Conservation (phyloP, 1,140 invertebrate genomes). For the Macrostomum lignano region DNA sequence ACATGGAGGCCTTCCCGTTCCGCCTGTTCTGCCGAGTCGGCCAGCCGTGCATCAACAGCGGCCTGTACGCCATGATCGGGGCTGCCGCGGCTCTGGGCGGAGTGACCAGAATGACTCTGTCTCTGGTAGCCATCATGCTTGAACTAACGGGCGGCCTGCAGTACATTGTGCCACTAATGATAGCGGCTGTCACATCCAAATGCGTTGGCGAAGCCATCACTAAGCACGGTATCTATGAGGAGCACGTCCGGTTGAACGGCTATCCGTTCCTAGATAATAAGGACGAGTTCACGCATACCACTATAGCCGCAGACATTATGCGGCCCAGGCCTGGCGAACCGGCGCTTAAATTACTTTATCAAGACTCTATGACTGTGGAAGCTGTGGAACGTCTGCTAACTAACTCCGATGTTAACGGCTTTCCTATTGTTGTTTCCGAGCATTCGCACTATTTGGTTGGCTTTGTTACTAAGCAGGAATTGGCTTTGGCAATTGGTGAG, state of each 20-base stretch:
- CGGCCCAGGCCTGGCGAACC: too few relatives aligned
- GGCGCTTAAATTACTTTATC: slow-evolving; percentile 67
- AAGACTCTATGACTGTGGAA: slow-evolving; percentile 84
- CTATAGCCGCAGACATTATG: slow-evolving; percentile 92
- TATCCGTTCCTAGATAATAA: slow-evolving; percentile 96
- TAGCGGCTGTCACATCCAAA: slow-evolving; percentile 91
- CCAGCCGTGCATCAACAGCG: slow-evolving; percentile 78
- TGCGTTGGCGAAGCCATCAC: slow-evolving; percentile 95
- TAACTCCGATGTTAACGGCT: slow-evolving; percentile 86
- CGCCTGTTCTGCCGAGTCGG: slow-evolving; percentile 66
- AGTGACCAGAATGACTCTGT: slow-evolving; percentile 92
- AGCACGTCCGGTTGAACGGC: slow-evolving; percentile 80
- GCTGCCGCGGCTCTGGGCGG: slow-evolving; percentile 86
- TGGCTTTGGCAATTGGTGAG: slow-evolving; percentile 20
- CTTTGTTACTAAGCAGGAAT: slow-evolving; percentile 66
- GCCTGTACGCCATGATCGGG: slow-evolving; percentile 95
- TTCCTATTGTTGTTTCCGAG: slow-evolving; percentile 78
- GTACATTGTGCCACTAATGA: slow-evolving; percentile 95
- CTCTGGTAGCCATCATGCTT: slow-evolving; percentile 96
- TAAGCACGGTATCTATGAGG: slow-evolving; percentile 78
- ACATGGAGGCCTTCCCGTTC: slow-evolving; percentile 60
- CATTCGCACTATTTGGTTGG: slow-evolving; percentile 90
- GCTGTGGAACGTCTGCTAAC: slow-evolving; percentile 60
- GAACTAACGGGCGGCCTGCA: slow-evolving; percentile 77
- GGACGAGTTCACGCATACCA: slow-evolving; percentile 84